These are phyloP conservation scores for Microdon myrmicae DNA, from an alignment of 2,888 invertebrate genomes.

Conservation along the genomic window DNA sequence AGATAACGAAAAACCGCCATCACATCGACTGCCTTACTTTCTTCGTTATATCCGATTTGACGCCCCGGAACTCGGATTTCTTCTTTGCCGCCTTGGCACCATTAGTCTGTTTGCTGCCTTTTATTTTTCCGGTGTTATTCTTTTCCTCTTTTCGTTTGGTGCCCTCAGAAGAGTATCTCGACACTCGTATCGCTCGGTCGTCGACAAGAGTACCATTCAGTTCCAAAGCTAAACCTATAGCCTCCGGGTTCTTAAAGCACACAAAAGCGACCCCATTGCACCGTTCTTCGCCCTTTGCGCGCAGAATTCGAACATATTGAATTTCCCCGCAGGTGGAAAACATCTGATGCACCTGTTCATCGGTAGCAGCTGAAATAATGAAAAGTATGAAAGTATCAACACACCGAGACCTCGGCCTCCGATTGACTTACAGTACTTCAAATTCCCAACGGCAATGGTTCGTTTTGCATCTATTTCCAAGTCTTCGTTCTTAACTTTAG, in stretches of 20 bases:
- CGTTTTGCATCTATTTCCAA: slow-evolving; percentile 56
- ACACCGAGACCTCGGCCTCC: neutral
- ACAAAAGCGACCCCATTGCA: slow-evolving; percentile 65
- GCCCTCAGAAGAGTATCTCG: slow-evolving; percentile 59
- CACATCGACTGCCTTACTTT: slow-evolving; percentile 48
- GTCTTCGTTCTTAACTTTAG: slow-evolving; percentile 45
- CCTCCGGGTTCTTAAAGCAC: slow-evolving; percentile 62
- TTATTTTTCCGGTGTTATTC: slow-evolving; percentile 5
- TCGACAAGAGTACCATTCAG: slow-evolving; percentile 63
- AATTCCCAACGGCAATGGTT: slow-evolving; percentile 64
- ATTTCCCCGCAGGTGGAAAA: slow-evolving; percentile 65
- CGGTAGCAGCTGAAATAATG: slow-evolving; percentile 59
- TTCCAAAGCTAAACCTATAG: slow-evolving; percentile 63
- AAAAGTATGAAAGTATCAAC: neutral
- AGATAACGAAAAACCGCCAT: neutral
- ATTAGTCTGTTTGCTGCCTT: slow-evolving; percentile 4
- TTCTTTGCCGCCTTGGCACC: slow-evolving; percentile 51
- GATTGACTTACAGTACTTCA: slow-evolving; percentile 61
- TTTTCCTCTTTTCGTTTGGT: slow-evolving; percentile 57
- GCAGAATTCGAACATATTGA: slow-evolving; percentile 63
- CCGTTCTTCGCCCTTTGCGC: slow-evolving; percentile 58
- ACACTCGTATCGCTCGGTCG: slow-evolving; percentile 64
- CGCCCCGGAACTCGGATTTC: slow-evolving; percentile 62
- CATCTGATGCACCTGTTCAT: slow-evolving; percentile 62
- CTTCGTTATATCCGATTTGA: slow-evolving; percentile 58